Evolutionary conservation across 2,888 invertebrate genomes (phyloP), one percentile per base, ranked within the genome.

Genomic region (Ochropleura plecta): DNA sequence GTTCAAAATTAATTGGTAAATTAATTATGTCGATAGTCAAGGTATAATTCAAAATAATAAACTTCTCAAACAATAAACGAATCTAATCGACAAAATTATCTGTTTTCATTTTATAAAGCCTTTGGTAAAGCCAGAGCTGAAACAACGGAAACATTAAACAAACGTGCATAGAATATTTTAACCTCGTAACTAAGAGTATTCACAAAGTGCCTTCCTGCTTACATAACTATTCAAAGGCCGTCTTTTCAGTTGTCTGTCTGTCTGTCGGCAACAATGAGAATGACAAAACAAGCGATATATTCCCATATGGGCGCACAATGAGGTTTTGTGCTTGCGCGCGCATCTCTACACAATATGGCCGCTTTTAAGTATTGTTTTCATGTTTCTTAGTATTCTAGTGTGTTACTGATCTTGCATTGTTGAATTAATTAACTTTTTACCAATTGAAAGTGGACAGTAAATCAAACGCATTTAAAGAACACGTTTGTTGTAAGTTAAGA

Each of bases 191-290:
- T 81, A 85, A 84, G 83, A 76, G 85, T 82, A 89, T 90, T 92
- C 92, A 91, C 91, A 88, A 83, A 85, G 73, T 80, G 76, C 85
- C 81, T 85, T 87, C 82, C 85, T 85, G 82, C 92, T 94, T 93
- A 93, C 92, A 93, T 94, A 94, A 92, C 92, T 93, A 95, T 96
- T 96, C 95, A 96, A 93, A 91, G 91, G 83, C 90, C 90, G 94
- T 94, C 96, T 95, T 95, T 96, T 95, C 95, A 95, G 94, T 94
- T 95, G 96, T 96, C 96, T 90, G 91, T 95, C 94, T 88, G 94
- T 96, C 95, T 93, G 94, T 95, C 95, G 92, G 79, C 88, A 80
- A 95, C 96, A 96, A 96, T 95, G 90, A 93, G 86, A 91, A 93
- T 93, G 95, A 96, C 96, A 96, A 95, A 96, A 95, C 95, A 95